Evolutionary conservation across 2,888 invertebrate species (phyloP).

Genomic region (Pemphredon lugubris): DNA sequence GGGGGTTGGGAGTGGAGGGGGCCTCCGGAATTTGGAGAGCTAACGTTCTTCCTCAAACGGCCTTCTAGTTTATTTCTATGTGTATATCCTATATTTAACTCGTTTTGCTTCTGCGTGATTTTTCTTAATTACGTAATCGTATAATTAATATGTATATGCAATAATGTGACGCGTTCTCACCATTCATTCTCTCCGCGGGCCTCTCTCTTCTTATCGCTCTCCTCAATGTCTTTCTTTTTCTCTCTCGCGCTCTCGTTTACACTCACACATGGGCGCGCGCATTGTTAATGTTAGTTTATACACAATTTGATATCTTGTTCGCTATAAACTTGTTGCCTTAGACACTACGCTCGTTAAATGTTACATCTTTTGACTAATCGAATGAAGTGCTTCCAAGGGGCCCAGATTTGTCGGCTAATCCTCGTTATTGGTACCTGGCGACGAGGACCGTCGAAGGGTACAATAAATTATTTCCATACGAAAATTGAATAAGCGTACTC

Average conservation of each 20-base stretch:
- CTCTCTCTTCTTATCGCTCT: slow-evolving; percentile 8
- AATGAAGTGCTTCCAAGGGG: slow-evolving; percentile 45
- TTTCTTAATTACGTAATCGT: slow-evolving; percentile 50
- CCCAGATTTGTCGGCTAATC: too few relatives aligned
- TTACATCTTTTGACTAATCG: slow-evolving; percentile 45
- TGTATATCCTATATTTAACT: slow-evolving; percentile 58
- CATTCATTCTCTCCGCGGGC: slow-evolving; percentile 25
- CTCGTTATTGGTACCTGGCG: too few relatives aligned
- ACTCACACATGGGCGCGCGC: slow-evolving; percentile 39
- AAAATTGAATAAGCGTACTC: too few relatives aligned
- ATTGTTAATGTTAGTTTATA: slow-evolving; percentile 58
- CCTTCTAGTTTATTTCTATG: slow-evolving; percentile 41
- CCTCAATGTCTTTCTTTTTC: slow-evolving; percentile 4
- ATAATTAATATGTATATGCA: slow-evolving; percentile 43
- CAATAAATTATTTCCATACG: too few relatives aligned
- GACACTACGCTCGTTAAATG: slow-evolving; percentile 53
- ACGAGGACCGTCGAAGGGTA: too few relatives aligned
- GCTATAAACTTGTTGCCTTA: slow-evolving; percentile 49
- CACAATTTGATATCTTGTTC: slow-evolving; percentile 63
- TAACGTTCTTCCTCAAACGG: slow-evolving; percentile 43
- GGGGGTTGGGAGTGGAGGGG: slow-evolving; percentile 1
- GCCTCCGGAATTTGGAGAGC: slow-evolving; percentile 43
- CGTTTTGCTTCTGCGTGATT: slow-evolving; percentile 44
- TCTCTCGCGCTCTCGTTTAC: slow-evolving; percentile 13
- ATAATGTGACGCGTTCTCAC: slow-evolving; percentile 45